Base-by-base conservation (phyloP, 2,113 vertebrate species). In the Chlamydotis undulata region DNA sequence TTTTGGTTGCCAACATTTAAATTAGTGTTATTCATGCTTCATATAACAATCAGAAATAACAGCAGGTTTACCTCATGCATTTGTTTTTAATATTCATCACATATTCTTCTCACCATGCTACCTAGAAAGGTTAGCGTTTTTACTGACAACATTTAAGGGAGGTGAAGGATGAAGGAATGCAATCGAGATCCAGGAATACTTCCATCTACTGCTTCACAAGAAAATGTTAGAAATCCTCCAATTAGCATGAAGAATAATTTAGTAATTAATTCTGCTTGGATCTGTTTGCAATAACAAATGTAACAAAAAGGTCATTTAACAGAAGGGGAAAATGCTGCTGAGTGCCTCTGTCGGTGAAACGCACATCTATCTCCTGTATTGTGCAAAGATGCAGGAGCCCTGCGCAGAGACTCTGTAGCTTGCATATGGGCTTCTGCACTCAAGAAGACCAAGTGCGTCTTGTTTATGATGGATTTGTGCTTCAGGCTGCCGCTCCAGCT, bases 21-120 rank as follows among this genome's bases (percentile, higher is more conserved):
- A 96, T 97, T 97, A 96, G 97, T 81, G 93, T 96, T 97, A 94
- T 89, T 98, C 98, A 98, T 98, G 98, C 98, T 97, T 96, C 97
- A 92, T 97, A 96, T 95, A 96, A 98, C 97, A 96, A 94, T 71
- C 87, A 96, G 97, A 84, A 87, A 96, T 96, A 96, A 97, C 96
- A 96, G 97, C 95, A 92, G 93, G 91, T 97, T 97, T 96, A 95
- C 89, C 69, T 98, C 98, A 98, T 98, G 98, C 98, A 98, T 97
- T 96, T 96, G 97, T 90, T 96, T 93, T 96, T 91, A 93, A 92
- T 47, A 95, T 90, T 96, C 92, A 97, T 97, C 92, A 97, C 91
- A 78, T 86, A 92, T 93, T 97, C 91, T 97, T 94, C 93, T 94
- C 92, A 95, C 94, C 95, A 94, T 93, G 69, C 96, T 88, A 92